Evolutionary conservation across 2,888 invertebrate species (phyloP), one percentile per base, ranked within the genome.

Genomic region (Eristalinus sepulchralis): DNA sequence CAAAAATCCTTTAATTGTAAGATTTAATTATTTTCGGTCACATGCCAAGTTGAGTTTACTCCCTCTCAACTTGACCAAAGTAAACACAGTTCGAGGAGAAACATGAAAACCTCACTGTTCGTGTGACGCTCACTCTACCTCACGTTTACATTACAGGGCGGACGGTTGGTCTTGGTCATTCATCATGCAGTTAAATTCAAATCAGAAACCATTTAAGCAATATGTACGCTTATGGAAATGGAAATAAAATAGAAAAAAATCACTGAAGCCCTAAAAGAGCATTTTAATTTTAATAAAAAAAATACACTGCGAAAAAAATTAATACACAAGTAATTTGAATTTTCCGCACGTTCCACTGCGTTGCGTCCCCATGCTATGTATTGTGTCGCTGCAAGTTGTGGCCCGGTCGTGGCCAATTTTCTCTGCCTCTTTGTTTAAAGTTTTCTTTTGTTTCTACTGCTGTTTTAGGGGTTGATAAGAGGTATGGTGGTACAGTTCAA

Each of bases 151-250:
- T 39, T 77, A 77, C 53, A 63, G 53, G 63, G 57, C 53, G 75
- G 79, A 60, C 60, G 73, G 78, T 66, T 67, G 75, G 78, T 79
- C 78, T 78, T 83, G 88, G 88, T 88, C 89, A 89, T 89, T 88
- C 88, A 88, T 89, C 89, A 89, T 89, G 88, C 88, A 88, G 88
- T 89, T 89, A 89, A 89, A 89, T 88, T 89, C 88, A 89, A 89
- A 89, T 89, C 89, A 89, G 87, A 89, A 89, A 89, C 88, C 88
- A 88, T 88, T 89, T 89, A 88, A 89, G 88, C 88, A 88, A 88
- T 87, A 71, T 68, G 81, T 82, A 77, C 77, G 81, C 73, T 86
- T 66, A 83, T 83, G 86, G 78, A 83, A 86, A 86, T 86, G 75
- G 71, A 62, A 86, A 83, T 68, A 64, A 76, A 79, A 87, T 80